A percentile compares a stretch with the other conserved stretches of the same genome.
phyloP scores from a whole-genome alignment of 1,140 invertebrate genomes.

The Mactra quadrangularis region DNA sequence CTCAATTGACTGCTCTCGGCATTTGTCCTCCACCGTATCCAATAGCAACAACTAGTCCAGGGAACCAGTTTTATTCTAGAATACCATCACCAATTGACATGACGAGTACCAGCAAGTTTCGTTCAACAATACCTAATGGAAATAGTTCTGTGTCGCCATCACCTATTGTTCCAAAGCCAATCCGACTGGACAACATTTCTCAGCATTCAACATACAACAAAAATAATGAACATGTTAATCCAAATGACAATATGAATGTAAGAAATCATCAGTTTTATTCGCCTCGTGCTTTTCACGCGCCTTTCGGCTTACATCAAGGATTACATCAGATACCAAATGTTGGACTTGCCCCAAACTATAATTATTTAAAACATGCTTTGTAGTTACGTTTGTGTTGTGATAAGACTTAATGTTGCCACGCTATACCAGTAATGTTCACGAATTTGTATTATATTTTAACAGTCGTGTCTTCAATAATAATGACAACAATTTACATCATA shows the following conservation, averaged over 20 bases:
- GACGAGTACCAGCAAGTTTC: neutral
- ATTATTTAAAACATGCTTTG: constrained; percentile 11
- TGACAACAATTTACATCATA: no score
- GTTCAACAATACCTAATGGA: neutral
- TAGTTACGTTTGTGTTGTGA: no score
- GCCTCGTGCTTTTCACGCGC: neutral
- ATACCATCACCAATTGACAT: constrained; percentile 27
- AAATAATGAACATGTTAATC: neutral
- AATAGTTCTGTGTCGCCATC: neutral
- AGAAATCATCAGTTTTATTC: neutral
- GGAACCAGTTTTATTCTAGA: constrained; percentile 1
- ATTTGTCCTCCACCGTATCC: constrained; percentile 48
- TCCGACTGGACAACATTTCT: neutral
- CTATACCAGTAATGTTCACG: no score
- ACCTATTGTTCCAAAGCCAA: neutral
- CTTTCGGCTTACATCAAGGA: neutral
- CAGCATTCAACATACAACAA: neutral
- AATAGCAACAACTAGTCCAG: neutral
- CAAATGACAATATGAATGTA: neutral
- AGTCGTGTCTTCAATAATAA: no score
- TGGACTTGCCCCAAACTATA: constrained; percentile 1
- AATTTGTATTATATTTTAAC: no score
- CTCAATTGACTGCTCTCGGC: constrained; percentile 67
- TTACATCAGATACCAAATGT: constrained; percentile 16
- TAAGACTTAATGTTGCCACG: no score